A percentile compares a stretch with the other conserved stretches of the same genome.
Conservation (phyloP, 2,888 invertebrate species). For the Agrenia bidenticulata region DNA sequence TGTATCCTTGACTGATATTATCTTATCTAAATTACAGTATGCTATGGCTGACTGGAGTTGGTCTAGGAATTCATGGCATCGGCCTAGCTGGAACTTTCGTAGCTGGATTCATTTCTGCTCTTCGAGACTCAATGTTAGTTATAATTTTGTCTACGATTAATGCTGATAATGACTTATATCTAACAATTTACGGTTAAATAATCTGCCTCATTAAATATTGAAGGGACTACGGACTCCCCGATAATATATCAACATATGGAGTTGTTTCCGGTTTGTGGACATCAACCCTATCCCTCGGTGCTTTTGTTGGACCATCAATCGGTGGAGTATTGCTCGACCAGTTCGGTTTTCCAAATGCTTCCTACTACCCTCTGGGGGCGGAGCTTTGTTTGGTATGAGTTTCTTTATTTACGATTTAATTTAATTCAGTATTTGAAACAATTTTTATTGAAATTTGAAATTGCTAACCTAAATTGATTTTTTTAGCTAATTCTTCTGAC, state of each 20-base stretch:
- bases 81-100: slow-evolving; percentile 84
- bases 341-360: slow-evolving; percentile 70
- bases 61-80: slow-evolving; percentile 74
- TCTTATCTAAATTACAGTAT: slow-evolving; percentile 56
- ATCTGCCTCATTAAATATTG: neutral
- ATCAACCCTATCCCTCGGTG: slow-evolving; percentile 82
- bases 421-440: neutral
- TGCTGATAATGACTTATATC: neutral
- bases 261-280: slow-evolving; percentile 88
- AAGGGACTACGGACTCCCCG: slow-evolving; percentile 75
- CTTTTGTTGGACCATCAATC: slow-evolving; percentile 73
- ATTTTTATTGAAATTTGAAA: neutral
- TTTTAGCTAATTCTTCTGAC: neutral
- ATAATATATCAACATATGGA: slow-evolving; percentile 84
- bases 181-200: neutral
- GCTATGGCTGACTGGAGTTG: slow-evolving; percentile 69
- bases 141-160: neutral
- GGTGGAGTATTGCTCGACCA: slow-evolving; percentile 72
- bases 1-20: neutral
- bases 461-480: neutral
- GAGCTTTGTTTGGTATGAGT: neutral
- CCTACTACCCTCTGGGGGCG: slow-evolving; percentile 67
- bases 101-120: slow-evolving; percentile 80
- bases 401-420: too few relatives aligned
- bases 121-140: slow-evolving; percentile 76